Conservation (phyloP, 1,140 invertebrate genomes). For the Araneus ventricosus region DNA sequence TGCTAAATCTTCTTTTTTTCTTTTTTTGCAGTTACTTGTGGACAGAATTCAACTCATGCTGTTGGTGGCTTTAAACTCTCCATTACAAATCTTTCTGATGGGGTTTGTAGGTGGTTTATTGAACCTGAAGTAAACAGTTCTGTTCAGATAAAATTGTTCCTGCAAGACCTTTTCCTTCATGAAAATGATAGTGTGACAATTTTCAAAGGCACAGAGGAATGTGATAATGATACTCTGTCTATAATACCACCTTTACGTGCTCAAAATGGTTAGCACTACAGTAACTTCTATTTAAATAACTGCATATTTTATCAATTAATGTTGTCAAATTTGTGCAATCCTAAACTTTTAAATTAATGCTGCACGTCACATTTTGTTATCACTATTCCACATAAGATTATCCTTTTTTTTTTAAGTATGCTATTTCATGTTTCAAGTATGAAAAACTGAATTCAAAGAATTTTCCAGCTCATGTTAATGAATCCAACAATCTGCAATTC, state of each 20-base stretch:
- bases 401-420: too few species aligned
- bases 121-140: neutral
- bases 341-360: too few species aligned
- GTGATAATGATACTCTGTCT: neutral
- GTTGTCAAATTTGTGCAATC: too few species aligned
- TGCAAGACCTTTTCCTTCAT: conserved; percentile 41
- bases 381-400: too few species aligned
- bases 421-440: too few species aligned
- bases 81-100: neutral
- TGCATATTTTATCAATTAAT: too few species aligned
- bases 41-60: neutral
- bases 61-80: neutral
- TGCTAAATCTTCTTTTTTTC: too few species aligned
- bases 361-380: too few species aligned
- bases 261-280: conserved; percentile 48
- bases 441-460: too few species aligned
- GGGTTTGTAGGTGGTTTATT: neutral
- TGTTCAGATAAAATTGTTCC: neutral
- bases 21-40: neutral
- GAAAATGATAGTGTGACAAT: conserved; percentile 42
- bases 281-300: too few species aligned
- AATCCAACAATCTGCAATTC: too few species aligned
- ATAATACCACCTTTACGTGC: conserved; percentile 3
- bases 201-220: neutral
- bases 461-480: too few species aligned